A percentile compares a stretch with the other conserved stretches of the same genome.
These are phyloP conservation scores for Leptoteleia sp. DNA, from an alignment of 1,140 invertebrate species.

Conservation along the genomic window DNA sequence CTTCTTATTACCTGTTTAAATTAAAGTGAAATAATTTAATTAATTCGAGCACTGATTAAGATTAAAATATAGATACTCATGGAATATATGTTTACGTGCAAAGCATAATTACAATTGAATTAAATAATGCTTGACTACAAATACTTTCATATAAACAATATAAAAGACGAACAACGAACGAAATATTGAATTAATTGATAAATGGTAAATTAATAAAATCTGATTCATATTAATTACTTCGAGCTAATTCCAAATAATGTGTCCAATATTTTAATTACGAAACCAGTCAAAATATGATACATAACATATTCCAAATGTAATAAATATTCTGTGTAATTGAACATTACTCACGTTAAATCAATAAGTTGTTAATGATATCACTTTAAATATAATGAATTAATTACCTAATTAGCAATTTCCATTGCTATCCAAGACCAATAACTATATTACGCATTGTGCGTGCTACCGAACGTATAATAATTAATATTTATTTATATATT, in stretches of 20 bases:
- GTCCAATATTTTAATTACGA: conserved; percentile 1
- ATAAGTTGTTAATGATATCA: conserved; percentile 1
- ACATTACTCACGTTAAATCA: not conserved
- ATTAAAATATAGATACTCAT: no score
- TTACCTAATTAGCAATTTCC: conserved; percentile 7
- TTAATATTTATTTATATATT: no score
- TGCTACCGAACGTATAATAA: not conserved
- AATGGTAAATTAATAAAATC: no score
- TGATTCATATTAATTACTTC: not conserved
- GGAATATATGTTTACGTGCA: no score
- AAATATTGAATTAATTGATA: no score
- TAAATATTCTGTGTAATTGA: not conserved
- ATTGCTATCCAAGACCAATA: not conserved
- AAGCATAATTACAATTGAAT: no score
- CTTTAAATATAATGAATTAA: conserved; percentile 6
- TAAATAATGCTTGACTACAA: no score
- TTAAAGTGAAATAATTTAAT: no score
- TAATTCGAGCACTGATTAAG: no score
- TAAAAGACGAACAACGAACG: no score
- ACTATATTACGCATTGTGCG: not conserved
- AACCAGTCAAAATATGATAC: not conserved
- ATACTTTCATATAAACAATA: no score
- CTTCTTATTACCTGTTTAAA: no score
- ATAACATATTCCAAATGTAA: not conserved
- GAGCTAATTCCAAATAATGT: not conserved